Evolutionary conservation across 2,888 invertebrate species (phyloP).

Genomic region (Nephrotoma flavescens): DNA sequence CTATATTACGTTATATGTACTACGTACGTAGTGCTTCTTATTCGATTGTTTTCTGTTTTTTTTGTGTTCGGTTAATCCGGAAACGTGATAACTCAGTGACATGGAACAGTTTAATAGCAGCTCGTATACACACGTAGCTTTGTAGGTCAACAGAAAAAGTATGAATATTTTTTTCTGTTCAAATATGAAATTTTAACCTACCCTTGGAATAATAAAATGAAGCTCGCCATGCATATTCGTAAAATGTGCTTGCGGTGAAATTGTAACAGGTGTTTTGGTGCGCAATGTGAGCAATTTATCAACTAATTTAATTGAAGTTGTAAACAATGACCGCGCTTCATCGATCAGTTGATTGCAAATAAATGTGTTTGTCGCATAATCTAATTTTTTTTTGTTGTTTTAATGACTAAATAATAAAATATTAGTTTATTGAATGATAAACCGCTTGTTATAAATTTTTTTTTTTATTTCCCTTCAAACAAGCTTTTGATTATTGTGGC

Average conservation of each 20-base stretch:
- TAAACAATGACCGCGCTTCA: neutral
- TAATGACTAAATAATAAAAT: neutral
- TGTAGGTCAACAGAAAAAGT: neutral
- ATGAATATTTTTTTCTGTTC: neutral
- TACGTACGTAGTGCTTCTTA: no score
- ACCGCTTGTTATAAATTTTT: neutral
- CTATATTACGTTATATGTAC: neutral
- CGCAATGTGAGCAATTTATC: neutral
- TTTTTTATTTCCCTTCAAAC: neutral
- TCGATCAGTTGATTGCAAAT: neutral
- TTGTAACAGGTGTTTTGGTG: neutral
- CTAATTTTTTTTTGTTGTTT: neutral
- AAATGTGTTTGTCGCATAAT: neutral
- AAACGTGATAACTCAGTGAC: neutral
- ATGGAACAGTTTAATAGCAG: neutral
- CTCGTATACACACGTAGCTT: neutral
- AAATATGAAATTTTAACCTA: neutral
- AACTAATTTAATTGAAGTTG: no score
- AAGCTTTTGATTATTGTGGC: neutral
- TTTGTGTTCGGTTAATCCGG: neutral
- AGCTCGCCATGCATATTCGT: neutral
- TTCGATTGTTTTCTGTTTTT: neutral
- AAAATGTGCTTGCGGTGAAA: neutral
- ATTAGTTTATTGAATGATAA: neutral
- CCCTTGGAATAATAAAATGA: neutral